Percentiles rank a stretch among this genome's conserved stretches.
Evolutionary conservation across 2,113 vertebrate species (phyloP).

Genomic region (Propithecus coquereli): DNA sequence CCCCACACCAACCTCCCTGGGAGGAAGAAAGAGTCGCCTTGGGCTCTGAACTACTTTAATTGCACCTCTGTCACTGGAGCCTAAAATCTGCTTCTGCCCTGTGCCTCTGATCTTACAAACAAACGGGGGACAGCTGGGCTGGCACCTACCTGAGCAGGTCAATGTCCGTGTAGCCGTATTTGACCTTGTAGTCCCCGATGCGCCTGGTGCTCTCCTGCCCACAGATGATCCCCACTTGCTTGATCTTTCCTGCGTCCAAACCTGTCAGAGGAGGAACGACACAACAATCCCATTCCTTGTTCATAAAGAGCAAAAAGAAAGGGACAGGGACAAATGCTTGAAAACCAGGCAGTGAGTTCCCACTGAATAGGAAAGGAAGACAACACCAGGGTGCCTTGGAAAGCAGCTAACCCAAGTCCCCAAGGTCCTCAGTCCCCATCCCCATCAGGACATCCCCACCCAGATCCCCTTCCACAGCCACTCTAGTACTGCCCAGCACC

Average conservation of each 20-base stretch:
- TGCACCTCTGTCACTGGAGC: neutral
- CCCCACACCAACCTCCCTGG: neutral
- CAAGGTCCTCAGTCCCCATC: accelerated
- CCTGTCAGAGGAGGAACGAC: slow-evolving; percentile 80
- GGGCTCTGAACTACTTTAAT: neutral
- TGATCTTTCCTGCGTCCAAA: slow-evolving; percentile 91
- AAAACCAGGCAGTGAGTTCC: neutral
- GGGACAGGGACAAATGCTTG: accelerated
- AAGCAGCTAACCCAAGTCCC: neutral
- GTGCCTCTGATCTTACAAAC: neutral
- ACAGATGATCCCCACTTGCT: slow-evolving; percentile 90
- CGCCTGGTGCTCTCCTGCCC: slow-evolving; percentile 95
- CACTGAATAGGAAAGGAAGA: neutral
- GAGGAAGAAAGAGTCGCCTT: neutral
- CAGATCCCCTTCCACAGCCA: accelerated
- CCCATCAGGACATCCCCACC: neutral
- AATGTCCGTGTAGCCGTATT: slow-evolving; percentile 94
- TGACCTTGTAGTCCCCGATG: slow-evolving; percentile 96
- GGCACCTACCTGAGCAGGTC: slow-evolving; percentile 92
- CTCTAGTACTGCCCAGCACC: accelerated
- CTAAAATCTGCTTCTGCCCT: neutral
- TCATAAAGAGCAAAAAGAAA: neutral
- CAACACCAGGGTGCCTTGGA: neutral
- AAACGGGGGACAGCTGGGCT: accelerated
- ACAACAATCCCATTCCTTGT: neutral